Conservation (phyloP, 2,113 vertebrate genomes). For the Rousettus leschenaultii region DNA sequence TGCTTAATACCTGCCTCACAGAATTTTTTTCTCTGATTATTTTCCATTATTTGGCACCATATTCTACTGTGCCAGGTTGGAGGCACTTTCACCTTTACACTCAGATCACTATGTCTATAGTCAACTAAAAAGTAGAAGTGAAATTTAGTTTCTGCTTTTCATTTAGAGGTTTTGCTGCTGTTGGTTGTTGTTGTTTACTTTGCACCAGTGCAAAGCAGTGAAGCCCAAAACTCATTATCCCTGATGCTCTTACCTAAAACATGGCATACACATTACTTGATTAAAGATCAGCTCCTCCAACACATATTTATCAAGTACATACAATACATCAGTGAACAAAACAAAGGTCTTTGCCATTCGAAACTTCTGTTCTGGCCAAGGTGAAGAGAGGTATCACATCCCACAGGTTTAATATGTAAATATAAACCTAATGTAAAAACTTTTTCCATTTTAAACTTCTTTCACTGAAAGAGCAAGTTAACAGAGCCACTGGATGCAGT, state of each 20-base stretch:
- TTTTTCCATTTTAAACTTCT: not conserved
- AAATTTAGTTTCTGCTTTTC: conserved; percentile 32
- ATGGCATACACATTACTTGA: not conserved
- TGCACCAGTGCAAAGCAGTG: not conserved
- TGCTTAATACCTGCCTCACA: not conserved
- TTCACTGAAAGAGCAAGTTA: not conserved
- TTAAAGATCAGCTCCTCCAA: not conserved
- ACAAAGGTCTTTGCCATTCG: not conserved
- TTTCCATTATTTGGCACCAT: conserved; percentile 4
- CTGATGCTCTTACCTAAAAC: too few species aligned
- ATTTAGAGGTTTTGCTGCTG: not conserved
- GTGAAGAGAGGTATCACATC: not conserved
- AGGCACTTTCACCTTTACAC: conserved; percentile 34
- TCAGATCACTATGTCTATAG: conserved; percentile 27
- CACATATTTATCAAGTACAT: not conserved
- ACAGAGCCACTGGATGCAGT: not conserved
- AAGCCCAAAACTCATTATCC: not conserved
- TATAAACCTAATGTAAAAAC: not conserved
- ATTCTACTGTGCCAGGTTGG: not conserved
- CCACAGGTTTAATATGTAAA: not conserved
- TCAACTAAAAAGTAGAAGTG: conserved; percentile 50
- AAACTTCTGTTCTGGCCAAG: not conserved
- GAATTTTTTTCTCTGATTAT: not conserved
- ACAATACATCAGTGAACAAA: not conserved
- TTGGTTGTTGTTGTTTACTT: not conserved